Evolutionary conservation across 2,888 invertebrate genomes (phyloP), one percentile per base, ranked within the genome.

Genomic region (Zonitis immaculata): DNA sequence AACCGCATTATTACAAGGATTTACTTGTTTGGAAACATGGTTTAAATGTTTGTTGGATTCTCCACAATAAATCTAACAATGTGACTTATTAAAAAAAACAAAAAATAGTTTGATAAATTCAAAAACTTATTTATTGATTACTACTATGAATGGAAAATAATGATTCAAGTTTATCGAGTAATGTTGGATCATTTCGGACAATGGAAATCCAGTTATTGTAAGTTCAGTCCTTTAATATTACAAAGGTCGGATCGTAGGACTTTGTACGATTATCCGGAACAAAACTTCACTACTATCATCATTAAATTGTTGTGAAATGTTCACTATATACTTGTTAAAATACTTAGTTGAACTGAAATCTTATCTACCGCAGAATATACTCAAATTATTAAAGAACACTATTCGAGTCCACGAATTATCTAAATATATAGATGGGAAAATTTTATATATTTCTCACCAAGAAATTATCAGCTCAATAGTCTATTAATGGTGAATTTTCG

Each of bases 1-100:
- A 58, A 65, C 66, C 66, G 61, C 65, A 63, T 64, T 66, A 67
- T 66, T 66, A 67, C 66, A 65, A 62, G 66, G 65, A 67, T 66
- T 66, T 66, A 65, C 67, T 65, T 66, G 66, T 64, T 62, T 58
- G 61, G 57, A 49, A 59, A 59, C 54, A 53, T 51, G 52, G 18
- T 53, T 44, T 27, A 43, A 50, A 53, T 50, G 48, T 50, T 47
- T 49, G 28, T 44, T 20, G 50, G 45, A 50, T 52, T 53, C 50
- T 11, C 47, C n/a, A n/a, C n/a, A n/a, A n/a, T n/a, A n/a, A n/a
- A n/a, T n/a, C n/a, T n/a, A n/a, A n/a, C n/a, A n/a, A n/a, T n/a
- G n/a, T n/a, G n/a, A n/a, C n/a, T n/a, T n/a, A n/a, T n/a, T n/a
- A n/a, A n/a, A n/a, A n/a, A n/a, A n/a, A n/a, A n/a, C n/a, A n/a